Evolutionary conservation across 1,140 invertebrate species (phyloP).

Genomic region (Cataglyphis hispanica): DNA sequence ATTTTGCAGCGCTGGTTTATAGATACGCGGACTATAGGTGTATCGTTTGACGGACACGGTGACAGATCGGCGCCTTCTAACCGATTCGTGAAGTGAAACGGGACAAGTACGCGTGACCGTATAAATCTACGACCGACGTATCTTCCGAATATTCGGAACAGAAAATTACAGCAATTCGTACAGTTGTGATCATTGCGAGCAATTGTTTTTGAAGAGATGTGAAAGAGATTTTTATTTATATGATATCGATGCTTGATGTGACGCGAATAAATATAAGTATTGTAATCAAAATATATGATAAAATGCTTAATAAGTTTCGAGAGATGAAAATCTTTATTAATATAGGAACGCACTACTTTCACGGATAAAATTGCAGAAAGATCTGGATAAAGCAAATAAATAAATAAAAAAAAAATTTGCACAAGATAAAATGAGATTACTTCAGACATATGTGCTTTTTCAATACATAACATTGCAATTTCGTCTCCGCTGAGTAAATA

Average conservation of each 20-base stretch:
- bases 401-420: not conserved
- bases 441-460: not conserved
- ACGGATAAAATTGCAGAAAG: not conserved
- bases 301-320: slow-evolving; percentile 18
- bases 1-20: slow-evolving; percentile 54
- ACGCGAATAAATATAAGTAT: not conserved
- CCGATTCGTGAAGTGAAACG: slow-evolving; percentile 67
- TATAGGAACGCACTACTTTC: slow-evolving; percentile 22
- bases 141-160: not conserved
- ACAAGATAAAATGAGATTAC: not conserved
- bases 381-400: slow-evolving; percentile 12
- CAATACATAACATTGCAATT: not conserved
- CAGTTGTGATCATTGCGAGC: not conserved
- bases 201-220: not conserved
- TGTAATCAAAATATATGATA: not conserved
- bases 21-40: slow-evolving; percentile 6
- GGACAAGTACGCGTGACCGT: slow-evolving; percentile 19
- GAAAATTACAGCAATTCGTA: not conserved
- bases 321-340: not conserved
- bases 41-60: slow-evolving; percentile 58
- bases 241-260: no score
- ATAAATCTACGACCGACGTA: slow-evolving; percentile 34
- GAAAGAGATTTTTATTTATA: not conserved
- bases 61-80: slow-evolving; percentile 66
- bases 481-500: not conserved